Conservation (phyloP, 2,113 vertebrate genomes). For the Girardinichthys multiradiatus region DNA sequence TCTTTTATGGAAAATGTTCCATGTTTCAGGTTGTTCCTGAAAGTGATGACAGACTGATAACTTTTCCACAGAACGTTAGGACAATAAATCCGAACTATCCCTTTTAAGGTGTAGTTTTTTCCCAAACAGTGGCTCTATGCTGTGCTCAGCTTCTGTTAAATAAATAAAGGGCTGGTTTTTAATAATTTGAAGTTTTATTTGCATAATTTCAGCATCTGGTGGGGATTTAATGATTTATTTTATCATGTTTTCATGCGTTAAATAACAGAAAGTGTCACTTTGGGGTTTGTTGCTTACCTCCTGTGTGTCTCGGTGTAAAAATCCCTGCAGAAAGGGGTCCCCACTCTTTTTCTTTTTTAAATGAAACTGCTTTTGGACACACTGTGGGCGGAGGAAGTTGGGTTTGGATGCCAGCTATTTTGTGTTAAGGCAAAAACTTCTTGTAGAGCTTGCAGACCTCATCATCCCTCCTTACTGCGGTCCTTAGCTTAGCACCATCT, state of each 20-base stretch:
- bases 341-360: constrained; percentile 18
- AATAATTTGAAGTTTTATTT: no score
- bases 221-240: background rate
- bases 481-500: constrained; percentile 74
- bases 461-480: constrained; percentile 65
- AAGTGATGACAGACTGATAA: no score
- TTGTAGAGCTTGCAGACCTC: constrained; percentile 71
- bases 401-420: constrained; percentile 71
- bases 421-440: constrained; percentile 66
- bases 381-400: constrained; percentile 69
- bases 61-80: background rate
- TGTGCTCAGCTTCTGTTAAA: no score
- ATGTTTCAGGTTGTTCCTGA: no score
- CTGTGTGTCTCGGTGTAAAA: constrained; percentile 11
- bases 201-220: background rate
- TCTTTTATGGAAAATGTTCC: no score
- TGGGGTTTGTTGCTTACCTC: constrained; percentile 20
- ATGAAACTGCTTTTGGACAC: constrained; percentile 37
- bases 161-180: background rate
- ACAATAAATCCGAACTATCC: background rate
- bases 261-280: background rate
- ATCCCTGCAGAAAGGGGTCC: constrained; percentile 36
- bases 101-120: background rate
- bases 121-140: no score
- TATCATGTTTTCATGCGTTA: no score